These are phyloP conservation scores for Naso thynnoides DNA, from an alignment of 2,797 vertebrate species.

Conservation along the genomic window DNA sequence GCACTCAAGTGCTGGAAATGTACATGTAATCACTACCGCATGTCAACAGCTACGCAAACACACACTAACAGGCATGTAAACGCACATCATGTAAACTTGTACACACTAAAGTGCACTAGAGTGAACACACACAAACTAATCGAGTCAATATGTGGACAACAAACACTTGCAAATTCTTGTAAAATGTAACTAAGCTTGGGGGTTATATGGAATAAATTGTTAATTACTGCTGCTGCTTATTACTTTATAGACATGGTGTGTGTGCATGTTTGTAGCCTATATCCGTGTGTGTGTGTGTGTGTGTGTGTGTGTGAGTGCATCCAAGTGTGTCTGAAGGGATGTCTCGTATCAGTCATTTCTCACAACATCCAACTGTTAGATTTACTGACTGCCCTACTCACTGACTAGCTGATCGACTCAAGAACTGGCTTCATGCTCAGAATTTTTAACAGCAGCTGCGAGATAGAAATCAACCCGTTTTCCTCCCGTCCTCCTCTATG, in stretches of 20 bases:
- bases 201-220: conserved; percentile 32
- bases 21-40: conserved; percentile 75
- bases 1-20: conserved; percentile 66
- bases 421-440: conserved; percentile 45
- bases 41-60: conserved; percentile 66
- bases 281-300: not conserved
- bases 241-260: conserved; percentile 20
- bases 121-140: conserved; percentile 52
- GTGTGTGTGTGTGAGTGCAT: not conserved
- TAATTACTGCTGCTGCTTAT: conserved; percentile 41
- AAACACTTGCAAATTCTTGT: conserved; percentile 38
- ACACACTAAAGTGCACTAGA: conserved; percentile 2
- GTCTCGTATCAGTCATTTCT: conserved; percentile 29
- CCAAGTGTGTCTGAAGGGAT: not conserved
- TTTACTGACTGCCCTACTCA: conserved; percentile 36
- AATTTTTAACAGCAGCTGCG: conserved; percentile 58
- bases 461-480: conserved; percentile 59
- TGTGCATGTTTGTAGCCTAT: not conserved
- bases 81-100: conserved; percentile 21
- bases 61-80: conserved; percentile 29
- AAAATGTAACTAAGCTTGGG: conserved; percentile 30
- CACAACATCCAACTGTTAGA: conserved; percentile 39
- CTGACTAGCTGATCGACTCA: conserved; percentile 30
- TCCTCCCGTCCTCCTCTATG: conserved; percentile 35
- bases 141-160: conserved; percentile 42